These are phyloP conservation scores for Gnathonemus echidnorhynchus DNA, from an alignment of 2,113 vertebrate genomes.

Conservation along the genomic window DNA sequence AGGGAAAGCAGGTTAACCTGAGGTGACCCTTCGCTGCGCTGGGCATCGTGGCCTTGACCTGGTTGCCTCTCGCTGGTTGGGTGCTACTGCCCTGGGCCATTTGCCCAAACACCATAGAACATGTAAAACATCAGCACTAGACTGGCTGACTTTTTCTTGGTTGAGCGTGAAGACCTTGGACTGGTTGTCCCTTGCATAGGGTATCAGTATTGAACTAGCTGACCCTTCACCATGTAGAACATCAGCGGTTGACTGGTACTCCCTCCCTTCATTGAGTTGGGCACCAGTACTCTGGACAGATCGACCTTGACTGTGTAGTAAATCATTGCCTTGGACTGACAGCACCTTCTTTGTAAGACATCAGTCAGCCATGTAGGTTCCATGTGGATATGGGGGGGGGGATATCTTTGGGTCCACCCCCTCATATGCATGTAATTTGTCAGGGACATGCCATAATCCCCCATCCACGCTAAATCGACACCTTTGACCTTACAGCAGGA, in stretches of 20 bases:
- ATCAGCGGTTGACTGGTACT: not conserved
- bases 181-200: not conserved
- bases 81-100: not conserved
- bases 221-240: not conserved
- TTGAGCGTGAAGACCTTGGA: not conserved
- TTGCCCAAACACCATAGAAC: not conserved
- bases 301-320: not conserved
- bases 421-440: constrained; percentile 2
- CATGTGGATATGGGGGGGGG: not conserved
- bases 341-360: not conserved
- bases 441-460: not conserved
- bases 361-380: not conserved
- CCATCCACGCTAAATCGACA: not conserved
- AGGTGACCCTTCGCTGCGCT: constrained; percentile 30
- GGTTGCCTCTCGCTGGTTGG: constrained; percentile 4
- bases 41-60: not conserved
- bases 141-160: not conserved
- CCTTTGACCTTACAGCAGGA: not conserved
- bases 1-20: constrained; percentile 48
- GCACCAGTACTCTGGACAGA: not conserved
- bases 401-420: not conserved
- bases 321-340: not conserved
- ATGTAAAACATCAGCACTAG: not conserved
- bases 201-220: not conserved
- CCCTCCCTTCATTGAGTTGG: not conserved